phyloP scores from a whole-genome alignment of 2,888 invertebrate genomes.

The Schizotus pectinicornis region DNA sequence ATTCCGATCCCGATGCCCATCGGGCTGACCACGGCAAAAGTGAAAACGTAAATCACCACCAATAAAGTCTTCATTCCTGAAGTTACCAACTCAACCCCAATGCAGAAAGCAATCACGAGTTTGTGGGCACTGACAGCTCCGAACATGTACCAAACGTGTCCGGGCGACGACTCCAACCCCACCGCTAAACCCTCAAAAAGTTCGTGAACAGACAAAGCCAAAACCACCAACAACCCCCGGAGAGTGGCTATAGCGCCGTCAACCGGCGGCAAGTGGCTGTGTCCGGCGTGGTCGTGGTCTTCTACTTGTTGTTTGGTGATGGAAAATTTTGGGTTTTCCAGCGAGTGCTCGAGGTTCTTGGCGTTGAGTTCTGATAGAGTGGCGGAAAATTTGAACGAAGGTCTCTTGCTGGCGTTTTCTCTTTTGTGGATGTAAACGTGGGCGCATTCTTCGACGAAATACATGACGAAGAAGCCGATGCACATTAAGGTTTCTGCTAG shows the following conservation, averaged over 20 bases:
- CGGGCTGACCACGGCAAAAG: constrained; percentile 81
- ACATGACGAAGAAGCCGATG: constrained; percentile 77
- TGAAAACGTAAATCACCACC: constrained; percentile 71
- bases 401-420: constrained; percentile 28
- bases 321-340: not conserved
- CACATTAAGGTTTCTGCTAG: constrained; percentile 77
- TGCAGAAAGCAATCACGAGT: constrained; percentile 86
- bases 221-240: constrained; percentile 78
- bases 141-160: constrained; percentile 78
- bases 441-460: constrained; percentile 79
- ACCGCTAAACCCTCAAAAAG: constrained; percentile 86
- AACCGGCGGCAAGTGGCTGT: constrained; percentile 44
- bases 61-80: constrained; percentile 69
- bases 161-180: constrained; percentile 71
- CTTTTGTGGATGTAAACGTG: constrained; percentile 70
- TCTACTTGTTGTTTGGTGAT: constrained; percentile 19
- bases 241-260: constrained; percentile 56
- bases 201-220: constrained; percentile 86
- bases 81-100: constrained; percentile 82
- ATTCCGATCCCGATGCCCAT: constrained; percentile 80
- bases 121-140: constrained; percentile 86
- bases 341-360: not conserved
- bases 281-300: constrained; percentile 38
- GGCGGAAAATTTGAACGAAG: constrained; percentile 31
- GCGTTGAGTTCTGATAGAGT: constrained; percentile 25